Evolutionary conservation across 2,113 vertebrate genomes (phyloP).

Genomic region (Varanus komodoensis): DNA sequence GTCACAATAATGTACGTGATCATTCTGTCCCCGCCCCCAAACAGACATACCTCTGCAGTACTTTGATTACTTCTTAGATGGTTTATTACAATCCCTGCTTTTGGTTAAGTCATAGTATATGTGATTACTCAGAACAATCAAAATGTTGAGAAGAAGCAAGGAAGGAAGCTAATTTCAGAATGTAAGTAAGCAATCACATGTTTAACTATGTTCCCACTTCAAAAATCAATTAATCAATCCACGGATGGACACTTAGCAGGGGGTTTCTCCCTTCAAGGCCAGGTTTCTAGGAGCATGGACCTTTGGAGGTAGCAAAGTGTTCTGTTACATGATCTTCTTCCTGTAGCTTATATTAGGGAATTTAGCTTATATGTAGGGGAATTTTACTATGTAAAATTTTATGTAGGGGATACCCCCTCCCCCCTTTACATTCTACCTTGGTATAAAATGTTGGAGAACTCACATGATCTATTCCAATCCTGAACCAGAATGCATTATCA

Average conservation of each 20-base stretch:
- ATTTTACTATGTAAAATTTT: too few relatives aligned
- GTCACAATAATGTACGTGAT: not conserved
- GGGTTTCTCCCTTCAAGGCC: not conserved
- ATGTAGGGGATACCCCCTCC: not conserved
- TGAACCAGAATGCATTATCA: not conserved
- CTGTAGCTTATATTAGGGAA: too few relatives aligned
- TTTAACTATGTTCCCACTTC: not conserved
- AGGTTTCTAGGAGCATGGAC: not conserved
- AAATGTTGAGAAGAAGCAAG: not conserved
- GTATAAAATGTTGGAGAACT: not conserved
- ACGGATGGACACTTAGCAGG: not conserved
- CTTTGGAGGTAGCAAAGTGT: not conserved
- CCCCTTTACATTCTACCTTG: not conserved
- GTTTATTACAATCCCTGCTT: not conserved
- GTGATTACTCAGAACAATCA: not conserved
- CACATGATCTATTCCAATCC: not conserved
- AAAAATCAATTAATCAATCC: not conserved
- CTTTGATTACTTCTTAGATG: not conserved
- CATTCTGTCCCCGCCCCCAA: not conserved
- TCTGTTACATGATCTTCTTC: too few relatives aligned
- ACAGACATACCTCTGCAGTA: not conserved
- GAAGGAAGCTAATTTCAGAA: not conserved
- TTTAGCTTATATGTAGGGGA: too few relatives aligned
- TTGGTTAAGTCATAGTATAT: not conserved
- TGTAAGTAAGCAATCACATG: not conserved